phyloP scores from a whole-genome alignment of 2,888 invertebrate species.

The Cantharis flavilabris region DNA sequence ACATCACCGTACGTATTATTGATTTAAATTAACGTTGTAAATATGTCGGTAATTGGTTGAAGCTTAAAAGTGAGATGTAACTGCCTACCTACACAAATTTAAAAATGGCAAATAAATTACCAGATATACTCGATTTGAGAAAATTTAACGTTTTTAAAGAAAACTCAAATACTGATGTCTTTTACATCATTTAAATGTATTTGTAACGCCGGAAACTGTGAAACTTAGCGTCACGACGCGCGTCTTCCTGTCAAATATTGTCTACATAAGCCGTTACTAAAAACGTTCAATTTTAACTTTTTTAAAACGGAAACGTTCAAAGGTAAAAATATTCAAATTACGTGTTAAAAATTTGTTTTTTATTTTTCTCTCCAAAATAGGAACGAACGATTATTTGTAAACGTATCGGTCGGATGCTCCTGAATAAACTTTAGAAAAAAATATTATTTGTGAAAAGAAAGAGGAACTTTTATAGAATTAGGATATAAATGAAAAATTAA shows the following conservation, averaged over 20 bases:
- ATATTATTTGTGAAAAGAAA: no score
- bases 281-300: conserved; percentile 18
- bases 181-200: conserved; percentile 41
- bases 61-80: not conserved
- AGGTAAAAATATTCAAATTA: conserved; percentile 21
- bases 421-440: not conserved
- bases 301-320: conserved; percentile 22
- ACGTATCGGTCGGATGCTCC: conserved; percentile 9
- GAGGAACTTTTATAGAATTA: no score
- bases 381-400: conserved; percentile 11
- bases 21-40: not conserved
- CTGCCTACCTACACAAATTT: not conserved
- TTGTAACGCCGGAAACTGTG: conserved; percentile 39
- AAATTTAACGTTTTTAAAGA: not conserved
- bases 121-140: not conserved
- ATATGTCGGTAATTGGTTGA: not conserved
- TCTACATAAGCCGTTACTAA: conserved; percentile 29
- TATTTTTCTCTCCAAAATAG: not conserved
- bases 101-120: not conserved
- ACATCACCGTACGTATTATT: conserved; percentile 8
- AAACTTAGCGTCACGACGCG: conserved; percentile 39
- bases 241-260: conserved; percentile 35
- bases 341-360: conserved; percentile 15
- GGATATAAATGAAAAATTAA: no score
- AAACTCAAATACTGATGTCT: conserved; percentile 29